Evolutionary conservation across 2,888 invertebrate genomes (phyloP).

Genomic region (Phoenoteleia sp.): DNA sequence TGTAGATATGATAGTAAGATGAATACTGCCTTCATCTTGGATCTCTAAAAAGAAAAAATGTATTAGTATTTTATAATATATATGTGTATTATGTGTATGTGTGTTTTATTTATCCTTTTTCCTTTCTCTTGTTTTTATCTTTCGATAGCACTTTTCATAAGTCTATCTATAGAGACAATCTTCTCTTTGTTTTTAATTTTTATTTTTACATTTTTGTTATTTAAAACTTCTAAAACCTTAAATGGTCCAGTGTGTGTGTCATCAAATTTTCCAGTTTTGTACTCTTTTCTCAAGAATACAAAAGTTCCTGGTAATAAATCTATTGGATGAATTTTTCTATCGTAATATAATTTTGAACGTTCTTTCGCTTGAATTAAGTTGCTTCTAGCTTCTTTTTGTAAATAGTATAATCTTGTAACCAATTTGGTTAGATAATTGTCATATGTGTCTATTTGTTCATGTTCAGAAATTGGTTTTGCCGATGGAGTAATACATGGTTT

Average conservation of each 20-base stretch:
- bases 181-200: no score
- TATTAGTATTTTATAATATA: no score
- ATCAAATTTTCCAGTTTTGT: not conserved
- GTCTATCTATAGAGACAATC: no score
- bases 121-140: no score
- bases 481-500: not conserved
- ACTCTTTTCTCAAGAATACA: conserved; percentile 56
- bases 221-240: conserved; percentile 45
- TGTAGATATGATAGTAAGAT: no score
- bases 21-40: no score
- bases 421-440: conserved; percentile 39
- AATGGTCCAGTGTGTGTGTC: conserved; percentile 45
- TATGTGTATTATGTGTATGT: no score
- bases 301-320: conserved; percentile 40
- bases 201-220: conserved; percentile 42
- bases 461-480: not conserved
- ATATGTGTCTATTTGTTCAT: not conserved
- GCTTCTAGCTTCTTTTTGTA: conserved; percentile 13
- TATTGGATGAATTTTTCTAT: conserved; percentile 35
- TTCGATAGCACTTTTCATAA: no score
- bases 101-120: no score
- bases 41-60: no score
- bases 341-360: conserved; percentile 49
- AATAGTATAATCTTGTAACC: conserved; percentile 16
- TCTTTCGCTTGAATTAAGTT: conserved; percentile 50